A percentile compares a stretch with the other conserved stretches of the same genome.
phyloP scores from a whole-genome alignment of 2,888 invertebrate species.

The Emmelina monodactyla region DNA sequence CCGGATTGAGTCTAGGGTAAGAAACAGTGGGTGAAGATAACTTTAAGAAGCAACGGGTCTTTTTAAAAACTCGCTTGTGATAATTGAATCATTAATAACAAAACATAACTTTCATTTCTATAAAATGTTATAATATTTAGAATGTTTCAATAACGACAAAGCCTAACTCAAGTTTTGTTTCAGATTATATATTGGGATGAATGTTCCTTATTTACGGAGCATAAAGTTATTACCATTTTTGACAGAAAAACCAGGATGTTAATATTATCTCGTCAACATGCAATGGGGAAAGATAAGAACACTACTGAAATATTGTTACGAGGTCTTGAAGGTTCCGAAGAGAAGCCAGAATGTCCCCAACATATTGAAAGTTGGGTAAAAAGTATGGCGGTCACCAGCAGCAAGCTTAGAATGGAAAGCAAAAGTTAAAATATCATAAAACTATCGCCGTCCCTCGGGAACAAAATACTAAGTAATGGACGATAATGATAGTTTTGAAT shows the following conservation, averaged over 20 bases:
- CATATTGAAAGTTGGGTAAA: background rate
- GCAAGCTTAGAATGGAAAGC: background rate
- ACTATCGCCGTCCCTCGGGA: too few relatives aligned
- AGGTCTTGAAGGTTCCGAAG: slow-evolving; percentile 6
- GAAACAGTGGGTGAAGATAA: too few relatives aligned
- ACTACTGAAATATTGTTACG: slow-evolving; percentile 7
- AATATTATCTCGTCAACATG: slow-evolving; percentile 19
- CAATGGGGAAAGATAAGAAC: slow-evolving; percentile 9
- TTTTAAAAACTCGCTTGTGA: too few relatives aligned
- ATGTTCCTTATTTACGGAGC: slow-evolving; percentile 78
- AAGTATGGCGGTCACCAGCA: background rate
- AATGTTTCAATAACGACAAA: too few relatives aligned
- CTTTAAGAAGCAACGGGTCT: too few relatives aligned
- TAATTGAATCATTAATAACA: too few relatives aligned
- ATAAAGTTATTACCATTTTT: slow-evolving; percentile 71
- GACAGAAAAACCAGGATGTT: slow-evolving; percentile 69
- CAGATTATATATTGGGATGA: slow-evolving; percentile 59
- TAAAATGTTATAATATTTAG: too few relatives aligned
- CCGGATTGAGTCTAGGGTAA: background rate
- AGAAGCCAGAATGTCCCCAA: background rate
- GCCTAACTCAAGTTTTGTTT: too few relatives aligned
- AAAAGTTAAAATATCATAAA: too few relatives aligned
- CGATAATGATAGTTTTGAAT: too few relatives aligned
- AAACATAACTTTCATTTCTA: too few relatives aligned
- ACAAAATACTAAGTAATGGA: too few relatives aligned